Conservation (phyloP, 2,797 vertebrate species). For the Rhinoraja longicauda region DNA sequence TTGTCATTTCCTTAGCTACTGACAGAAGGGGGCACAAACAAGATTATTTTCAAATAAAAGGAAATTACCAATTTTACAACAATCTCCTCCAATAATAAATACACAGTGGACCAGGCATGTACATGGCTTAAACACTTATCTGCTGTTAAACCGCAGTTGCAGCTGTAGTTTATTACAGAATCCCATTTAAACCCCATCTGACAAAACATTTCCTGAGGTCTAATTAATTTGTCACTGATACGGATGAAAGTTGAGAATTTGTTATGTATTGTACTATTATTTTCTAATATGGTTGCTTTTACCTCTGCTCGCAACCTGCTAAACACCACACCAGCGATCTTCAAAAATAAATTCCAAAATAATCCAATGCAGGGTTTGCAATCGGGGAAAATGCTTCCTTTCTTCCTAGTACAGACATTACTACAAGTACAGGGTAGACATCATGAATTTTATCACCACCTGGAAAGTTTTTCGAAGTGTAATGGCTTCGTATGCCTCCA, state of each 20-base stretch:
- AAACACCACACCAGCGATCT: neutral
- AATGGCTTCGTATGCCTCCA: neutral
- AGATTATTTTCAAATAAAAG: neutral
- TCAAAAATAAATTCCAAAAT: neutral
- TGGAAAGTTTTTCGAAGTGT: neutral
- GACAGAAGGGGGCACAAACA: neutral
- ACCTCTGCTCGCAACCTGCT: neutral
- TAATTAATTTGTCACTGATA: neutral
- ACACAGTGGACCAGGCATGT: neutral
- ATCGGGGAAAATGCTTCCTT: neutral
- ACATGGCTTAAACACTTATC: neutral
- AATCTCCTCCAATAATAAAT: too few species aligned
- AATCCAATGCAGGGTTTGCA: neutral
- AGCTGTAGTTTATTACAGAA: neutral
- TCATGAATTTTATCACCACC: neutral
- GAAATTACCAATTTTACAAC: too few species aligned
- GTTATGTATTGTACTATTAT: neutral
- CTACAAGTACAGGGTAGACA: neutral
- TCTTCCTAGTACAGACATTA: neutral
- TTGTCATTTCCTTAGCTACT: neutral
- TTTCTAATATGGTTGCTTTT: neutral
- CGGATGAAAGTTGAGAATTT: neutral
- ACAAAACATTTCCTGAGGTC: neutral
- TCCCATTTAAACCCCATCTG: neutral
- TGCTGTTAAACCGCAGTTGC: neutral